These are phyloP conservation scores for Drosophila arawakana DNA, from an alignment of 1,140 invertebrate species.

Conservation along the genomic window DNA sequence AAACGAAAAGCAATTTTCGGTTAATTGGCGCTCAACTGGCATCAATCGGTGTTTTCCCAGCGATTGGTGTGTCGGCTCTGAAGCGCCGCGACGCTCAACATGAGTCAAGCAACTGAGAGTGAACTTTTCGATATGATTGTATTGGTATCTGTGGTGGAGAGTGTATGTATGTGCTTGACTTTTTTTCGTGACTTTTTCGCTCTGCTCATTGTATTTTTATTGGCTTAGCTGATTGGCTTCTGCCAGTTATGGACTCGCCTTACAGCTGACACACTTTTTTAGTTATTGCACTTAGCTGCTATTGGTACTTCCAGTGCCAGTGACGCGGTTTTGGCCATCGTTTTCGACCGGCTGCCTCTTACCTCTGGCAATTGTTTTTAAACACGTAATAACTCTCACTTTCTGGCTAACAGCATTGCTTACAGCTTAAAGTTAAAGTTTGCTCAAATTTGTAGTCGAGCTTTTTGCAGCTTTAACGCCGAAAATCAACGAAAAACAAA, in stretches of 20 bases:
- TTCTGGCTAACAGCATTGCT: slow-evolving; percentile 50
- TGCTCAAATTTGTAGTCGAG: slow-evolving; percentile 48
- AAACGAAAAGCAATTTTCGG: slow-evolving; percentile 32
- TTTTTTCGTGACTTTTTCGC: slow-evolving; percentile 61
- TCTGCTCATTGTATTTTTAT: slow-evolving; percentile 49
- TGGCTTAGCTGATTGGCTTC: slow-evolving; percentile 49
- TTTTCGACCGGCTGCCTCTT: slow-evolving; percentile 1
- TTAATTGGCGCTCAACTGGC: slow-evolving; percentile 50
- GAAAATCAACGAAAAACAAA: slow-evolving; percentile 43
- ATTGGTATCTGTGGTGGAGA: background rate
- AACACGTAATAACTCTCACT: slow-evolving; percentile 80
- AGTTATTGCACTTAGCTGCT: background rate
- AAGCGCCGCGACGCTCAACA: slow-evolving; percentile 28
- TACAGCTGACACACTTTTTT: slow-evolving; percentile 61
- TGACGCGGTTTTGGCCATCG: slow-evolving; percentile 18
- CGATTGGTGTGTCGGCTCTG: slow-evolving; percentile 39
- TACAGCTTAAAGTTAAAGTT: slow-evolving; percentile 18
- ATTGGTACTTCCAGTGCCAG: slow-evolving; percentile 29
- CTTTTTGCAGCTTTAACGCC: slow-evolving; percentile 55
- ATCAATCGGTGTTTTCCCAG: slow-evolving; percentile 58
- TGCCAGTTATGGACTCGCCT: slow-evolving; percentile 30
- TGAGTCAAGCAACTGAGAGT: slow-evolving; percentile 12
- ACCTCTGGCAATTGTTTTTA: slow-evolving; percentile 60
- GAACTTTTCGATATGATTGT: background rate
- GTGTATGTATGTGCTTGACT: background rate